Base-by-base conservation (phyloP, 2,888 invertebrate genomes). In the Cataglyphis altisquamis region DNA sequence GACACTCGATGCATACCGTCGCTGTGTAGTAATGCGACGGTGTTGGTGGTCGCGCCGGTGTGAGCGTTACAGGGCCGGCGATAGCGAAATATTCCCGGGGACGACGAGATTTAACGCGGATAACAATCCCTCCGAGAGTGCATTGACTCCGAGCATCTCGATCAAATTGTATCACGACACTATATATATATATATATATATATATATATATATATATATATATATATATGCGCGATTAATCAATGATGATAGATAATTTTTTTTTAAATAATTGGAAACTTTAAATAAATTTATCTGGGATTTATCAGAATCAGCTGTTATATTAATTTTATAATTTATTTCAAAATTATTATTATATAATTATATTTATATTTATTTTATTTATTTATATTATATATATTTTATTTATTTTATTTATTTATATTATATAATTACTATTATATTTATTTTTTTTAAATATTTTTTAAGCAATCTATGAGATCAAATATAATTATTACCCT, bases 1-100 rank as follows among this genome's bases (percentile, higher is more conserved):
- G 93, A 93, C 93, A 92, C 92, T 92, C 91, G 92, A 90, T 92
- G 93, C 92, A 92, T 92, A 92, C 92, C 89, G 88, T 91, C 85
- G 90, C 86, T 85, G 85, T 89, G 90, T 90, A 87, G 88, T 73
- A 84, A 87, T 74, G 88, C 83, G 67, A 18, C 41, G 39, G 84
- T 84, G 81, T 85, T 86, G 73, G 84, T 82, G 82, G 74, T 39
- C 67, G 85, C 77, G 77, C 75, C 2, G 25, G 80, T 82, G 82
- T 88, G 82, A 75, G 82, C 84, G 84, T 85, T 78, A 52, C 85
- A 89, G 86, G 84, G 82, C 83, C 84, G 87, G 83, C 81, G 82
- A 83, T 74, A 83, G 70, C 64, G 75, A 86, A 85, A 84, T 85
- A 73, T 70, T 48, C 85, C 78, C 70, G 72, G 84, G 84, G 83